phyloP scores from a whole-genome alignment of 2,797 vertebrate genomes.

The Halcyon badia region DNA sequence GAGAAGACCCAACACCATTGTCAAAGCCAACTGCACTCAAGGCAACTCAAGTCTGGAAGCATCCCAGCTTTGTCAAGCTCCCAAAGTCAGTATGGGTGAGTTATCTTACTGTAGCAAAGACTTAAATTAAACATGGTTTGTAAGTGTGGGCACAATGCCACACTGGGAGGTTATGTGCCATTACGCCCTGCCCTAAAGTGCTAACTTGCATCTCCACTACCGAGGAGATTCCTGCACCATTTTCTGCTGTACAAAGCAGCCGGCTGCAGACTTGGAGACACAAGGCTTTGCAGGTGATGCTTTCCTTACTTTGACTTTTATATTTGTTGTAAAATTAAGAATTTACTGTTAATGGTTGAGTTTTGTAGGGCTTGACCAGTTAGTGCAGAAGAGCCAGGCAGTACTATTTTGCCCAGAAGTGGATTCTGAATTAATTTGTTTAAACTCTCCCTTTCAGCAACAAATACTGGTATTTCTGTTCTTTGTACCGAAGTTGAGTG shows the following conservation, averaged over 20 bases:
- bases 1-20: fast-evolving
- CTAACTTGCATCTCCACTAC: background rate
- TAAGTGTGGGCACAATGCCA: fast-evolving
- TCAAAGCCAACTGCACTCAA: fast-evolving
- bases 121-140: background rate
- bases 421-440: background rate
- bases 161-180: background rate
- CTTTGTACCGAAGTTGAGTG: background rate
- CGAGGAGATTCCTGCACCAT: background rate
- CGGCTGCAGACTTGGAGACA: fast-evolving
- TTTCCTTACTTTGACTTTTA: background rate
- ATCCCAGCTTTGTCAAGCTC: background rate
- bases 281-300: background rate
- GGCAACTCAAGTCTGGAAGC: background rate
- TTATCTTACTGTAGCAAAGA: fast-evolving
- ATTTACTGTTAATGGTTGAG: background rate
- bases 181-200: background rate
- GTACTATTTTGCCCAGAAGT: background rate
- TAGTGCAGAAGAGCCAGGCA: background rate
- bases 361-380: background rate
- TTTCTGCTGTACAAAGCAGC: background rate
- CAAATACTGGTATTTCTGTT: background rate
- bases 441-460: background rate
- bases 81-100: background rate
- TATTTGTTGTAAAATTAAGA: background rate